Conservation (phyloP, 2,797 vertebrate genomes). For the Heteromormyrus szaboi region DNA sequence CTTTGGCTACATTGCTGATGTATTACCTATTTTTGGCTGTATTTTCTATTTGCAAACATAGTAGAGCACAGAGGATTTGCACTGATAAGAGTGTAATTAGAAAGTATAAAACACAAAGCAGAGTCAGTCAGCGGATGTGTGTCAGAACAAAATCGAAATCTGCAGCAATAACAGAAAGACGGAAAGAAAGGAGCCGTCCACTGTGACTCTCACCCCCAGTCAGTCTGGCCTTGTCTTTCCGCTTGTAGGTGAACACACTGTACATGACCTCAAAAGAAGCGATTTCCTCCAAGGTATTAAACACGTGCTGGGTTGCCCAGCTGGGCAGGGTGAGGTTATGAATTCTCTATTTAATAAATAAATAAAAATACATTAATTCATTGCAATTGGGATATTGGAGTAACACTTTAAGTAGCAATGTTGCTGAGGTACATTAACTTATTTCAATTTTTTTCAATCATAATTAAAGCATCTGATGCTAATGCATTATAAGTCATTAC, state of each 20-base stretch:
- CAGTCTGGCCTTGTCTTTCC: constrained; percentile 75
- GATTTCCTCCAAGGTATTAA: constrained; percentile 66
- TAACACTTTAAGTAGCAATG: background rate
- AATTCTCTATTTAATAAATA: constrained; percentile 51
- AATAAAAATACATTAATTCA: background rate
- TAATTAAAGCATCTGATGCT: background rate
- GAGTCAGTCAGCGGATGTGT: background rate
- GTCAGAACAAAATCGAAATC: background rate
- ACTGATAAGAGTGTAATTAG: background rate
- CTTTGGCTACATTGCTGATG: background rate
- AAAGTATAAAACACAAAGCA: background rate
- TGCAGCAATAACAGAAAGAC: background rate
- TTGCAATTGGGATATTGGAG: background rate
- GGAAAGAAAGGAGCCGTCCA: background rate
- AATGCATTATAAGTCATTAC: constrained; percentile 1
- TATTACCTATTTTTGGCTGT: background rate
- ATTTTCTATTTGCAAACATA: background rate
- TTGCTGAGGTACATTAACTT: background rate
- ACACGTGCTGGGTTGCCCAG: constrained; percentile 71
- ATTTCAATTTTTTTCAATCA: background rate
- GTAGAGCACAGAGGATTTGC: background rate
- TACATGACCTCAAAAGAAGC: constrained; percentile 68
- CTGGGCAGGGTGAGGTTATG: constrained; percentile 78
- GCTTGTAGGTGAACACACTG: constrained; percentile 69
- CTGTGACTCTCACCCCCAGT: constrained; percentile 70